Evolutionary conservation across 2,797 vertebrate species (phyloP).

Genomic region (Anomalospiza imberbis): DNA sequence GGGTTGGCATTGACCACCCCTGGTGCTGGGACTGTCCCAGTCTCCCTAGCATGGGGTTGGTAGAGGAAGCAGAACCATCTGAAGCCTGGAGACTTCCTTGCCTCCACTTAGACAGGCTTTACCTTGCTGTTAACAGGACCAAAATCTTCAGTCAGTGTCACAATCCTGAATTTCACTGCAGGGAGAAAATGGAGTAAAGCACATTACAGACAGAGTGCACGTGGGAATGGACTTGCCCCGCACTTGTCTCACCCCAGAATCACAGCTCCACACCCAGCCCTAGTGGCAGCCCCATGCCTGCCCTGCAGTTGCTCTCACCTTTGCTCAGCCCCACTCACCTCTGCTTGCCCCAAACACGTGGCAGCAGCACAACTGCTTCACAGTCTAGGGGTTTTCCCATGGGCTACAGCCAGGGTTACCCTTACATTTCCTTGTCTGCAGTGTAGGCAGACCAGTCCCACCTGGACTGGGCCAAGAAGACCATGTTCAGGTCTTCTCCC

Average conservation of each 20-base stretch:
- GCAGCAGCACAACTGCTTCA: neutral
- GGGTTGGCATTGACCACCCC: neutral
- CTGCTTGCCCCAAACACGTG: rapidly evolving
- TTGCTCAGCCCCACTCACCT: neutral
- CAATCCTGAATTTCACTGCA: conserved; percentile 56
- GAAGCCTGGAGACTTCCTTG: neutral
- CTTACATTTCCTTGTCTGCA: neutral
- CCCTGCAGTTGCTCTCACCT: neutral
- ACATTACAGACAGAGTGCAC: rapidly evolving
- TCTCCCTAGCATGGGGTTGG: neutral
- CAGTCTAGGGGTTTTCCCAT: neutral
- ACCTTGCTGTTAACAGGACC: conserved; percentile 38
- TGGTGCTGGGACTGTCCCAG: neutral
- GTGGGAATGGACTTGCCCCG: rapidly evolving
- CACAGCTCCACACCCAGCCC: neutral
- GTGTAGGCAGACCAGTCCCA: neutral
- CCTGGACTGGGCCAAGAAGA: neutral
- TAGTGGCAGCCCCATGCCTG: neutral
- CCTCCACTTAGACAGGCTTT: neutral
- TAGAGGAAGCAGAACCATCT: neutral
- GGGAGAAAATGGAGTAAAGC: neutral
- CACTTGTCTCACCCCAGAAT: neutral
- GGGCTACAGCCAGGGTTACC: neutral
- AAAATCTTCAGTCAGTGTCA: conserved; percentile 31
- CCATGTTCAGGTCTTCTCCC: neutral